Evolutionary conservation across 2,113 vertebrate genomes (phyloP).

Genomic region (Megaptera novaeangliae): DNA sequence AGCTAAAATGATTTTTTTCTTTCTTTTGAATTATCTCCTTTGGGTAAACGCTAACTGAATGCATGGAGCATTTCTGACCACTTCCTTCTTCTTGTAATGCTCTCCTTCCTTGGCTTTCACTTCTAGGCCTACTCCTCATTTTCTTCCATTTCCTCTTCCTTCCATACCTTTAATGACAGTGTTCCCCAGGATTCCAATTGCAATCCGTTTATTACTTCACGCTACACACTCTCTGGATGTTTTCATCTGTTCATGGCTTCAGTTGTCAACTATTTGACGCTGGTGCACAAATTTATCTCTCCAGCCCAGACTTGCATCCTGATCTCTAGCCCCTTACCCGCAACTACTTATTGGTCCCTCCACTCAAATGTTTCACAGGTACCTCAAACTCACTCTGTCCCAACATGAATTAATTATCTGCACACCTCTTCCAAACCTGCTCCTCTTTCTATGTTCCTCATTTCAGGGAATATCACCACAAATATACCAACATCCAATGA

Average conservation of each 20-base stretch:
- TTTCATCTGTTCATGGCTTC: not conserved
- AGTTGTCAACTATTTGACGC: not conserved
- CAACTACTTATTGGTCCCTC: not conserved
- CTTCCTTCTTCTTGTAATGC: not conserved
- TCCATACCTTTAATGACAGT: not conserved
- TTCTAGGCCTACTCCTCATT: not conserved
- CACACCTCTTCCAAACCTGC: not conserved
- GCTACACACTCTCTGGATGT: not conserved
- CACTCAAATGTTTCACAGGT: not conserved
- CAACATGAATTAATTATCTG: not conserved
- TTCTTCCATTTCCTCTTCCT: not conserved
- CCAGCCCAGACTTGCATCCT: not conserved
- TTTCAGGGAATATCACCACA: not conserved
- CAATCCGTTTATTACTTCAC: not conserved
- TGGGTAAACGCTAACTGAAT: not conserved
- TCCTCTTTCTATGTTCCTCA: not conserved
- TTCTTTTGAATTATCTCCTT: not conserved
- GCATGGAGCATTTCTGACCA: not conserved
- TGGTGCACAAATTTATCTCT: not conserved
- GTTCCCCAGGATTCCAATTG: not conserved
- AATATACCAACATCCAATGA: not conserved
- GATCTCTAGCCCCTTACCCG: not conserved
- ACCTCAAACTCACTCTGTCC: not conserved
- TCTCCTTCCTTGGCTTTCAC: not conserved
- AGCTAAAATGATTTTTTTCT: not conserved